Percentiles rank a stretch among this genome's conserved stretches.
phyloP scores from a whole-genome alignment of 2,888 invertebrate genomes.

The Aporophyla nigra region DNA sequence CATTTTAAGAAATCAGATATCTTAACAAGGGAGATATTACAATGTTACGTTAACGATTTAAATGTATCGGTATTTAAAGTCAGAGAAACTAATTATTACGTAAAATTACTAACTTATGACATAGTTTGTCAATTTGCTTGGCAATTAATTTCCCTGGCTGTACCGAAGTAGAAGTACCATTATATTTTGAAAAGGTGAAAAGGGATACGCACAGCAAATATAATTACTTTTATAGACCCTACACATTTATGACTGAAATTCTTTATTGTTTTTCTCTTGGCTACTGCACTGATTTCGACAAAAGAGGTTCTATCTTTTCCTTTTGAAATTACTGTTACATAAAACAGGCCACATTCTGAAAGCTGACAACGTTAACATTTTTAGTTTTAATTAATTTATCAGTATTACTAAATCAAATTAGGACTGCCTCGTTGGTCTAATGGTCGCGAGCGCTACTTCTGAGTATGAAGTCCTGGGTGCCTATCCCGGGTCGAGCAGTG shows the following conservation, averaged over 20 bases:
- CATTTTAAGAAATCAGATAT: neutral
- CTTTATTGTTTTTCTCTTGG: neutral
- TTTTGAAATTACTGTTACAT: neutral
- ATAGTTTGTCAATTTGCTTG: neutral
- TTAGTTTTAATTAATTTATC: neutral
- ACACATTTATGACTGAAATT: conserved; percentile 13
- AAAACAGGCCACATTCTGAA: neutral
- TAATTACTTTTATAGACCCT: neutral
- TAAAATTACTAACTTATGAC: too few species aligned
- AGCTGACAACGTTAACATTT: neutral
- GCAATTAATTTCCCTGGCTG: neutral
- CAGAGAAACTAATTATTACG: neutral
- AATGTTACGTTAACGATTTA: neutral
- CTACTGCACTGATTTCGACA: conserved; percentile 15
- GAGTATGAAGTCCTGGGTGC: too few species aligned
- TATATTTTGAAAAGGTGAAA: conserved; percentile 33
- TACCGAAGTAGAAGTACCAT: conserved; percentile 7
- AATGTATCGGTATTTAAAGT: neutral
- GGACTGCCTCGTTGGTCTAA: too few species aligned
- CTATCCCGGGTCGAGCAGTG: too few species aligned
- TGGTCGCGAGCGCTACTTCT: too few species aligned
- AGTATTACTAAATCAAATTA: neutral
- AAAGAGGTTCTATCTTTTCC: neutral
- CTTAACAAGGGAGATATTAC: neutral
- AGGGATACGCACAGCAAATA: conserved; percentile 1